These are phyloP conservation scores for Synodontis membranacea DNA, from an alignment of 2,113 vertebrate species.

Conservation along the genomic window DNA sequence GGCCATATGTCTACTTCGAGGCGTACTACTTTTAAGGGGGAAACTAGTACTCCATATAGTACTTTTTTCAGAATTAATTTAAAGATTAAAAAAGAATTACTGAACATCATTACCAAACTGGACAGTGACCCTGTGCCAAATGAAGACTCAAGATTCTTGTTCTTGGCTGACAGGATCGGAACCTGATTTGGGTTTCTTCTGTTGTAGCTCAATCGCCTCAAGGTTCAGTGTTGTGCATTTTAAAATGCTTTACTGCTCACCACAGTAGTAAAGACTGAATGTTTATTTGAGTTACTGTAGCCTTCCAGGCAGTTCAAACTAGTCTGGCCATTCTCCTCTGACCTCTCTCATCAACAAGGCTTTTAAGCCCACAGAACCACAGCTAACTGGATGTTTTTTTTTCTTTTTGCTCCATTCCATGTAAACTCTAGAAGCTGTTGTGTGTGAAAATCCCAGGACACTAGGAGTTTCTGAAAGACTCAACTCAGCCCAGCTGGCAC, in stretches of 20 bases:
- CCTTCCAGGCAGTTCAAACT: background rate
- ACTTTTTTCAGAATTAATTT: background rate
- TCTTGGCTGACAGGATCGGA: background rate
- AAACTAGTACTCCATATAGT: background rate
- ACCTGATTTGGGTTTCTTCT: background rate
- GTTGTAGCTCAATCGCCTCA: background rate
- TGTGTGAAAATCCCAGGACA: background rate
- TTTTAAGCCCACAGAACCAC: background rate
- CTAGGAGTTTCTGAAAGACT: background rate
- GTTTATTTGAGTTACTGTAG: background rate
- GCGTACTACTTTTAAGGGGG: background rate
- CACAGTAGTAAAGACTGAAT: background rate
- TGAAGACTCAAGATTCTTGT: background rate
- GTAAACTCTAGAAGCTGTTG: background rate
- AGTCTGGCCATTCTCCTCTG: background rate
- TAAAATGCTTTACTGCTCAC: background rate
- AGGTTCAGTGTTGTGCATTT: background rate
- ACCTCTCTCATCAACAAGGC: background rate
- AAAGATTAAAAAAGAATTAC: background rate
- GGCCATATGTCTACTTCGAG: background rate
- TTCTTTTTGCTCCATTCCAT: background rate
- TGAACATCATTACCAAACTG: background rate
- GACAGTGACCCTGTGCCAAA: background rate
- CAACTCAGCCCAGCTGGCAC: background rate
- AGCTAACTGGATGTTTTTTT: background rate